Evolutionary conservation across 37 sponge, comb jelly and placozoan genomes (phyloP), one percentile per base, ranked within the genome.

Genomic region (Beroe ovata): DNA sequence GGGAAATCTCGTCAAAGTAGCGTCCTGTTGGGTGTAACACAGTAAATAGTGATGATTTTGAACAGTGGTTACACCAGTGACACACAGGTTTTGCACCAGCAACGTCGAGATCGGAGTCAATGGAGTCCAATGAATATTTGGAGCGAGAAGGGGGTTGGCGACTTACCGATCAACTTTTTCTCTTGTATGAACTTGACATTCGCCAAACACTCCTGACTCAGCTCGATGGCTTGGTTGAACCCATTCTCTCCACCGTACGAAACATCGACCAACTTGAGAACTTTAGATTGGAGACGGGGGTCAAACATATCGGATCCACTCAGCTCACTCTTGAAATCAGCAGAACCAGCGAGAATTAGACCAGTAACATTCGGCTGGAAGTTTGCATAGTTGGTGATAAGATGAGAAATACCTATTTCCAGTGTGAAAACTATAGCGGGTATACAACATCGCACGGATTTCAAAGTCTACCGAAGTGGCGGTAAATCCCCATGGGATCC

Each of bases 181-280:
- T 98, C 99, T 64, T 98, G 99, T 60, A 98, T 98, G 59, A 98
- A 98, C 89, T 98, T 98, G 11, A 98, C 99, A 89, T 98, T 98
- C 0, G 94, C 90, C 8, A 98, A 89, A 0, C 95, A 96, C 71
- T 98, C 99, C 4, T 94, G 91, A 6, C 96, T 90, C 36, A 98
- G 92, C 60, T 98, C 99, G 28, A 98, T 98, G 25, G 99, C 99
- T 63, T 98, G 99, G 90, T 98, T 98, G 91, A 98, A 98, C 21
- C 99, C 99, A 88, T 98, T 98, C 77, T 98, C 99, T 60, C 99
- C 99, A 38, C 99, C 99, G 71, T 98, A 98, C 2, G 99, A 95
- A 0, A 98, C 94, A 84, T 98, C 99, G 2, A 98, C 99, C 28
- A 95, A 88, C 64, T 98, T 98, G 61, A 98, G 88, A 1, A 98